phyloP scores from a whole-genome alignment of 2,113 vertebrate species.

The Elephas maximus region DNA sequence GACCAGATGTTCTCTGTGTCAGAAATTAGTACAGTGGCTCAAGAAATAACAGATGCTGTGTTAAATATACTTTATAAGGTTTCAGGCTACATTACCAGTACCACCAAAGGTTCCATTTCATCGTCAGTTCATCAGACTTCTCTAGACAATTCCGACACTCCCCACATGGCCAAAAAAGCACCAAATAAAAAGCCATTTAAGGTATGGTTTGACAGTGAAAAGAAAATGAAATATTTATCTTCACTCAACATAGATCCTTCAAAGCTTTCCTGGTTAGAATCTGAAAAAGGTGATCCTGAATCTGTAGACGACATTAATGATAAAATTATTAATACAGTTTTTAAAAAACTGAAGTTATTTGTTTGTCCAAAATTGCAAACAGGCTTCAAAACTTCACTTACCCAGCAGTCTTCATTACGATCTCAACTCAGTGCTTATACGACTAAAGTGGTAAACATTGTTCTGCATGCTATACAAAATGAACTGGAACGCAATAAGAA shows the following conservation, averaged over 20 bases:
- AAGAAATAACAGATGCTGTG: constrained; percentile 77
- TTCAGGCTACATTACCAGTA: constrained; percentile 9
- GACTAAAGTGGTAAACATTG: constrained; percentile 77
- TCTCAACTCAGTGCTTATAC: constrained; percentile 76
- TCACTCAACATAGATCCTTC: background rate
- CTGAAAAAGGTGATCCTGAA: constrained; percentile 3
- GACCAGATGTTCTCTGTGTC: constrained; percentile 69
- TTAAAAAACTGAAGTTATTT: constrained; percentile 69
- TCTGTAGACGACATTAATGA: constrained; percentile 45
- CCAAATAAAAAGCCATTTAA: constrained; percentile 53
- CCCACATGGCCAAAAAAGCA: background rate
- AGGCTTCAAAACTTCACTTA: constrained; percentile 1
- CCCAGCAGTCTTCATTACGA: constrained; percentile 46
- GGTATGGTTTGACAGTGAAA: constrained; percentile 78
- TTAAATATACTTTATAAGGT: constrained; percentile 75
- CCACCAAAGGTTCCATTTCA: background rate
- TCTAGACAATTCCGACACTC: background rate
- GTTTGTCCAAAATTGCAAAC: constrained; percentile 70
- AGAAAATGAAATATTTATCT: constrained; percentile 80
- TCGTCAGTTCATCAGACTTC: constrained; percentile 53
- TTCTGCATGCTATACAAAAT: constrained; percentile 77
- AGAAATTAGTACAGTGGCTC: constrained; percentile 70
- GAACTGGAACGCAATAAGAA: constrained; percentile 60
- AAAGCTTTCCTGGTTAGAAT: background rate
- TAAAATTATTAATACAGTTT: constrained; percentile 69